Percentiles rank a stretch among this genome's conserved stretches.
These are phyloP conservation scores for Phaethon lepturus DNA, from an alignment of 2,113 vertebrate genomes.

Conservation along the genomic window DNA sequence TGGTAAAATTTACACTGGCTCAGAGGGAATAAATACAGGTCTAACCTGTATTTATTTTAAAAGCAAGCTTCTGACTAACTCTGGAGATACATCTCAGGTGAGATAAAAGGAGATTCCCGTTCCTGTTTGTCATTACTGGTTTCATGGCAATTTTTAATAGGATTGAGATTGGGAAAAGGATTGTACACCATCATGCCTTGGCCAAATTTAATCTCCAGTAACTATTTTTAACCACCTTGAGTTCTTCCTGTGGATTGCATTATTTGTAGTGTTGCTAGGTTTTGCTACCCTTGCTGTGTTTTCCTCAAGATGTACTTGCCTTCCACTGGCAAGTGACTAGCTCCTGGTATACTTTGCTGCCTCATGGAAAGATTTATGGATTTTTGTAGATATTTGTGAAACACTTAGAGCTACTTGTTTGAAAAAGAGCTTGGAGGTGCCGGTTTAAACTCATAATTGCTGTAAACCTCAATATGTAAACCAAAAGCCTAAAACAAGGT, in stretches of 20 bases:
- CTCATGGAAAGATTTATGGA: background rate
- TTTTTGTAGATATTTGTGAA: background rate
- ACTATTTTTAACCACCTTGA: background rate
- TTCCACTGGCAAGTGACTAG: background rate
- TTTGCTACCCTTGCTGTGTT: background rate
- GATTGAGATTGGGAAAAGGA: background rate
- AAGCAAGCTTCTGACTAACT: background rate
- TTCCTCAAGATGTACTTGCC: background rate
- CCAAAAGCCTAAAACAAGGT: background rate
- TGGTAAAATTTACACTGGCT: background rate
- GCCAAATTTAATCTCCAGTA: background rate
- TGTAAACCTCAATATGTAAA: background rate
- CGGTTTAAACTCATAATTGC: background rate
- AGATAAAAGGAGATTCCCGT: background rate
- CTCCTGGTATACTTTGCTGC: background rate
- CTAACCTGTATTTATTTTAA: background rate
- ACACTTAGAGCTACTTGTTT: background rate
- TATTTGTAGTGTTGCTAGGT: background rate
- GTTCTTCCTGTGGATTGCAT: conserved; percentile 1
- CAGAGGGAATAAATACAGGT: background rate
- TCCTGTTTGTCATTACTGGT: background rate
- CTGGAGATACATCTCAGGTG: background rate
- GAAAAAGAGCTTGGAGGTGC: background rate
- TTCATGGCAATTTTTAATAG: background rate
- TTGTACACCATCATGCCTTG: background rate